Conservation (phyloP, 2,113 vertebrate species). For the Procavia capensis region DNA sequence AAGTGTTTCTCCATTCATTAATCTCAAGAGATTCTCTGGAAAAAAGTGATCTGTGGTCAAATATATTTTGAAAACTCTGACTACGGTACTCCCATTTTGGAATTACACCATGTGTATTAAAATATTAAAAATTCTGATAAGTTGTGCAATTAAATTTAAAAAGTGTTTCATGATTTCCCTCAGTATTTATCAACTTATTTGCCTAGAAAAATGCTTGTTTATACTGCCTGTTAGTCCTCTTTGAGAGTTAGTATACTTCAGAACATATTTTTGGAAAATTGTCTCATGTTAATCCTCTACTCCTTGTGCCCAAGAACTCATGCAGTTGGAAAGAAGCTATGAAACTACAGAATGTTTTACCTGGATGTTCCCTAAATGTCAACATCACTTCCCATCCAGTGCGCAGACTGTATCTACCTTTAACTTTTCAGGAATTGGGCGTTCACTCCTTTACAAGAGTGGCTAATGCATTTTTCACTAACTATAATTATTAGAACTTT, state of each 20-base stretch:
- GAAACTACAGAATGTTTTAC: background rate
- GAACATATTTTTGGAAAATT: background rate
- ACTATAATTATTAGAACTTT: background rate
- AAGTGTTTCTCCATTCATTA: background rate
- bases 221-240: background rate
- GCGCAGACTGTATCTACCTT: background rate
- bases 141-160: background rate
- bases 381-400: background rate
- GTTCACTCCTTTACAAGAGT: background rate
- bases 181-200: background rate
- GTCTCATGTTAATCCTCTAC: background rate
- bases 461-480: background rate
- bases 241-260: conserved; percentile 4
- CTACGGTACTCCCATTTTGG: background rate
- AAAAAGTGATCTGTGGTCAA: background rate
- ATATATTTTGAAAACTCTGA: conserved; percentile 28
- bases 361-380: background rate
- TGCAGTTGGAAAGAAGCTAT: background rate
- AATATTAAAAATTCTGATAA: background rate
- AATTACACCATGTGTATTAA: background rate
- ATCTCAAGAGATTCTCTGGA: background rate
- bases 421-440: background rate
- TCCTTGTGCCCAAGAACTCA: background rate
- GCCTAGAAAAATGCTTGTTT: background rate
- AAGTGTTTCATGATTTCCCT: background rate